These are phyloP conservation scores for Brachionichthys hirsutus DNA, from an alignment of 2,113 vertebrate species.

Conservation along the genomic window DNA sequence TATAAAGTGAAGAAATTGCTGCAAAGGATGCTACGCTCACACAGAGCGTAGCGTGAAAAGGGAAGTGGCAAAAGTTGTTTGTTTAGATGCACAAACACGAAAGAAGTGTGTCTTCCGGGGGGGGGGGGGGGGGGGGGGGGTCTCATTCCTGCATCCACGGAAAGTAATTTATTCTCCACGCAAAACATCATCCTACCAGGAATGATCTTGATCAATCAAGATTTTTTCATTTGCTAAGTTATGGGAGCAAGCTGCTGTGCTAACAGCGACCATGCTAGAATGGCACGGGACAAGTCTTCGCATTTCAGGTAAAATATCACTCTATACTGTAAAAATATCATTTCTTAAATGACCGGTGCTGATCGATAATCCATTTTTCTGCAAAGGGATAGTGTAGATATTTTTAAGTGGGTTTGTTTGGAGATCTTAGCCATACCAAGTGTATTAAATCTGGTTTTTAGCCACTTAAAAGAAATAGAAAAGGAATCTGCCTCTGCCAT, in stretches of 20 bases:
- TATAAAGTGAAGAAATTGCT: constrained; percentile 20
- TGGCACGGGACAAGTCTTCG: constrained; percentile 1
- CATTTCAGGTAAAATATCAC: constrained; percentile 44
- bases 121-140: neutral
- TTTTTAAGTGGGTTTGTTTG: neutral
- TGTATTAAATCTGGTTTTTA: too few species aligned
- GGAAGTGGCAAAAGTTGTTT: constrained; percentile 21
- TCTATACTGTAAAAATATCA: constrained; percentile 25
- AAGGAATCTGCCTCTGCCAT: too few species aligned
- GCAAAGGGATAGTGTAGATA: neutral
- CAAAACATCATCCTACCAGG: constrained; percentile 1
- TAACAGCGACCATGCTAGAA: constrained; percentile 8
- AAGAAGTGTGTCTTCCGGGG: neutral
- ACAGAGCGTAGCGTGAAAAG: constrained; percentile 56
- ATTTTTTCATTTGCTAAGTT: constrained; percentile 1
- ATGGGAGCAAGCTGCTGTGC: constrained; percentile 25
- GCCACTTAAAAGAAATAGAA: too few species aligned
- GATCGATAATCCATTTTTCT: constrained; percentile 10
- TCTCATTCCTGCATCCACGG: neutral
- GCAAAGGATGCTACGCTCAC: constrained; percentile 69
- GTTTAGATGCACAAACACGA: constrained; percentile 16
- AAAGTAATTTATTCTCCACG: neutral
- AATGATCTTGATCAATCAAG: neutral
- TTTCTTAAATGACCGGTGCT: constrained; percentile 47
- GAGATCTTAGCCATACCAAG: neutral